Base-by-base conservation (phyloP, 1,140 invertebrate species). In the Saccostrea cuccullata region DNA sequence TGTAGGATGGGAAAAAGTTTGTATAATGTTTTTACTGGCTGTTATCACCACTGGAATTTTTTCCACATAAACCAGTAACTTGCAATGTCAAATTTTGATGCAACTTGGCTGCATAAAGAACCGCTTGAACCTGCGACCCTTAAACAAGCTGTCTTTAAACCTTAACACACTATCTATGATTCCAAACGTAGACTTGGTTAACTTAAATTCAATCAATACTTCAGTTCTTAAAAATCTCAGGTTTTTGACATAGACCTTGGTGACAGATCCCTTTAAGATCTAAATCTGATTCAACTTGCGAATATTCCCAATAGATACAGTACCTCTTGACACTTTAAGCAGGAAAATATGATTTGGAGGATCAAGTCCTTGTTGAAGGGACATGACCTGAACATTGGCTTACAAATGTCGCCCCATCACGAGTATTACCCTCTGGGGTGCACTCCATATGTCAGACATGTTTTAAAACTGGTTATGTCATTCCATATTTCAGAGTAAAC, bases 311-410 rank as follows among this genome's bases (percentile, higher is more conserved):
- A 67, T n/a, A 67, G 23, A 23, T 30, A 30, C 70, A 77, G 70
- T 77, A 11, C 23, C 70, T 77, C 70, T 77, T 30, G 26, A 77
- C 70, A 77, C 30, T 30, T 73, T 77, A 30, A 77, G 70, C 70
- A 77, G 26, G 70, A 77, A 47, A 77, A 77, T 77, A 26, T 77
- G 70, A 77, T 77, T 77, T 77, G 30, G 26, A 77, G 70, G 70
- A 77, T 77, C 70, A 77, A 17, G 26, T 77, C 30, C 13, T 36
- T 26, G 26, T 17, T 4, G 70, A 77, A 36, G 70, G 30, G 26
- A 77, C 70, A 15, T 26, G 30, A 36, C 26, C 70, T 13, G 70
- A 30, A 30, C 70, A 36, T 77, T 77, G 70, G 70, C 70, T 77
- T 77, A 77, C 70, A 77, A 77, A 77, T 77, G 47, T 47, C 47